Conservation (phyloP, 53 echinoderm and acorn worm genomes). For the Glandiceps talaboti region DNA sequence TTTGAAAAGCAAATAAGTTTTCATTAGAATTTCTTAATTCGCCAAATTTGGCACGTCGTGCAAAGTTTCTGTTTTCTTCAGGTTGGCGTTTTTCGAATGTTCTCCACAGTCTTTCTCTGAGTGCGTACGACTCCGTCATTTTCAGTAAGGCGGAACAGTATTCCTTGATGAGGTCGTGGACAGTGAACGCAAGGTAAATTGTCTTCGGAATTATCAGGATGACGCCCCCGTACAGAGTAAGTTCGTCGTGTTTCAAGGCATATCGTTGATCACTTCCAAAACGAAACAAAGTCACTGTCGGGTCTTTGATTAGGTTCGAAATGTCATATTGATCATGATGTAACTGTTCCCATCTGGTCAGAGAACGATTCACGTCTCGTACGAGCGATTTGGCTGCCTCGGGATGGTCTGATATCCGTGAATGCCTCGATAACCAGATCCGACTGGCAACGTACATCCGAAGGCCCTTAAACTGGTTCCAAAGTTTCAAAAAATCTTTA, state of each 20-base stretch:
- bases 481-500: neutral
- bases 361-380: neutral
- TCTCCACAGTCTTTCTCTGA: neutral
- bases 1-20: neutral
- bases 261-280: neutral
- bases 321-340: neutral
- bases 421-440: neutral
- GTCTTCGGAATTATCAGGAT: neutral
- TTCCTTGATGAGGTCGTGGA: neutral
- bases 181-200: neutral
- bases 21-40: neutral
- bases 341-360: neutral
- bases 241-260: neutral
- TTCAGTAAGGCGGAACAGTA: neutral
- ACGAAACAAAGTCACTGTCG: neutral
- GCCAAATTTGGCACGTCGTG: neutral
- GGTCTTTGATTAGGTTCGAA: neutral
- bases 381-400: neutral
- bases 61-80: neutral
- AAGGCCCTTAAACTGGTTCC: neutral
- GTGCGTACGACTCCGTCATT: neutral
- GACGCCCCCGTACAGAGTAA: neutral
- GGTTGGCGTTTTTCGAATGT: neutral
- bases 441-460: neutral
- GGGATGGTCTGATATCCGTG: neutral